These are phyloP conservation scores for Styela plicata DNA, from an alignment of 23 tunicate species.

Conservation along the genomic window DNA sequence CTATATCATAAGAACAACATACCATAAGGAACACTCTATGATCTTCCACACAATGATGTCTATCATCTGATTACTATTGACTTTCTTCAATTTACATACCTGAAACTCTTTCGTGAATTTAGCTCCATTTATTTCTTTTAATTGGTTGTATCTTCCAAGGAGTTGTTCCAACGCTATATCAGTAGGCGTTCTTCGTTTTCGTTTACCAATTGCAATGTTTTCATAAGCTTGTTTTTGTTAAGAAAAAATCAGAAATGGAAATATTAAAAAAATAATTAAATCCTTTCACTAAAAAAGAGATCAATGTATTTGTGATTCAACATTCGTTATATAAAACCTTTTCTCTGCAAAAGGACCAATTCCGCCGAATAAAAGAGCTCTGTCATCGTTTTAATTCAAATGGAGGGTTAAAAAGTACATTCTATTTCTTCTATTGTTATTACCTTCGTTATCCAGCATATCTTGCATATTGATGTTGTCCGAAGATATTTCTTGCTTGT, in stretches of 20 bases:
- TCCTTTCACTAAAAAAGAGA: neutral
- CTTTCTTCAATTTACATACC: neutral
- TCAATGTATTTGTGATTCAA: neutral
- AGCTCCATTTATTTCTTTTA: neutral
- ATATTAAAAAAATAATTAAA: no score
- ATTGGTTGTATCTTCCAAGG: neutral
- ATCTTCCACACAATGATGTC: no score
- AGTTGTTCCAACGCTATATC: neutral
- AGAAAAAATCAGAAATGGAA: no score
- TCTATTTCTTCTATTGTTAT: no score
- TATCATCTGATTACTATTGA: no score
- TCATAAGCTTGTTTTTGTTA: neutral
- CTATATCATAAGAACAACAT: no score
- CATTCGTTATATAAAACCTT: neutral
- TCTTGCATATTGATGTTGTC: neutral
- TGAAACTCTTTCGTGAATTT: neutral
- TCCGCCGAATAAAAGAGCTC: neutral
- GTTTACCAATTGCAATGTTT: neutral
- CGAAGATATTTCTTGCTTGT: no score
- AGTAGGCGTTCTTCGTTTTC: neutral
- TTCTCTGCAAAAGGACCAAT: neutral
- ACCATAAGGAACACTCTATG: no score
- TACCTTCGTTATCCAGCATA: neutral
- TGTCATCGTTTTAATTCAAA: no score
- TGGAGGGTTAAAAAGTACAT: neutral